Evolutionary conservation across 2,113 vertebrate genomes (phyloP).

Genomic region (Furnarius figulus): DNA sequence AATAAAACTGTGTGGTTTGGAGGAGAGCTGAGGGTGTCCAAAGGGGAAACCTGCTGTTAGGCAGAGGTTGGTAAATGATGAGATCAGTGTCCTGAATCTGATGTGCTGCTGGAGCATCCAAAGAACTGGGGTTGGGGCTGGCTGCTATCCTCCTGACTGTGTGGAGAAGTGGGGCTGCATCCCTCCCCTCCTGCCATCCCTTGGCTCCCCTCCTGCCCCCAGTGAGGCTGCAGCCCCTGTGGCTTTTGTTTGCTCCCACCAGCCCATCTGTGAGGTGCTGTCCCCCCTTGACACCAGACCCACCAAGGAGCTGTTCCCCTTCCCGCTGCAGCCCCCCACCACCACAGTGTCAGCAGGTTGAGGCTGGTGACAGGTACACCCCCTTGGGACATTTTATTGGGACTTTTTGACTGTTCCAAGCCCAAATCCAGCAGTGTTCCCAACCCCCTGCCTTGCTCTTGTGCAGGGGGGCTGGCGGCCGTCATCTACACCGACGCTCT

Average conservation of each 20-base stretch:
- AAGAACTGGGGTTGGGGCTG: background rate
- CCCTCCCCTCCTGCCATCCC: background rate
- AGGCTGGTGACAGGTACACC: background rate
- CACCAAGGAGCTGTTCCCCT: background rate
- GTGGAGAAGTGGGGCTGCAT: background rate
- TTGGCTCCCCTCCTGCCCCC: background rate
- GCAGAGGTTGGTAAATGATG: background rate
- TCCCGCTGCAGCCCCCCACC: background rate
- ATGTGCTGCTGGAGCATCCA: background rate
- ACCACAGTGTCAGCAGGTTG: accelerated
- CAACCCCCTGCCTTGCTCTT: background rate
- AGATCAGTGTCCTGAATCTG: background rate
- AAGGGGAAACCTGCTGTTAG: background rate
- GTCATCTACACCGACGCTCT: slow-evolving; percentile 89
- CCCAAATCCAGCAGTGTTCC: accelerated
- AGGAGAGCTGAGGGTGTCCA: background rate
- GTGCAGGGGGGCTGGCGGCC: slow-evolving; percentile 86
- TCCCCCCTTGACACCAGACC: background rate
- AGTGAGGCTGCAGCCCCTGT: background rate
- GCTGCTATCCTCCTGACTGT: accelerated
- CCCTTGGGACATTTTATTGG: background rate
- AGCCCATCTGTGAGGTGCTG: background rate
- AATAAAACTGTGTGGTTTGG: background rate
- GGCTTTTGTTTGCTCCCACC: background rate
- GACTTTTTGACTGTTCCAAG: background rate